Evolutionary conservation across 2,113 vertebrate genomes (phyloP), one percentile per base, ranked within the genome.

Genomic region (Corythoichthys haematopterus): DNA sequence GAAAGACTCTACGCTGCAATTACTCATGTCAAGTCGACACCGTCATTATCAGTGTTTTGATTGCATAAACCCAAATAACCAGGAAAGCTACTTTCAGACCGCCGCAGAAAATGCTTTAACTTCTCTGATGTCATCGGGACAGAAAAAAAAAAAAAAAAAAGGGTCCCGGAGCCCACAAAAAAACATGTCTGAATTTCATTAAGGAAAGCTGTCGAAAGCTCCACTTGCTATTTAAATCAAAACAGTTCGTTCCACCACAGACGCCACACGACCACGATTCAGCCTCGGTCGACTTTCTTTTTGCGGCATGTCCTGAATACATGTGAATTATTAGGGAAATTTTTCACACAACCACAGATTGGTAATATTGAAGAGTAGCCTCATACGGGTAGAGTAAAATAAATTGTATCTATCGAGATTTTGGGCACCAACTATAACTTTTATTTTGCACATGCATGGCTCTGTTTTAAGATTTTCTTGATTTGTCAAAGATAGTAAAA

Each of bases 141-240:
- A 80, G 9, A 43, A 43, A 40, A 40, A 28, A 43, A 43, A 43
- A 40, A 40, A 40, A 40, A 40, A 40, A 75, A 83, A 80, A 65
- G n/a, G 81, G 78, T 79, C 76, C 35, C 62, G 64, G 53, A 47
- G 56, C 66, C 55, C 65, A 70, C 75, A 75, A 69, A 77, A 82
- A 82, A 79, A 55, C 50, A 33, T 5, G 10, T 55, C 52, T 55
- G 52, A 55, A 55, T 55, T 55, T 55, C 52, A 55, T 55, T 55
- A 55, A 12, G 33, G 55, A 36, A 36, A 57, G 13, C 55, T 36
- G 33, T 57, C 5, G 1, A 57, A 57, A 57, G 33, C 20, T 57
- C 12, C 55, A 6, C 55, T 57, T 57, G 5, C 12, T 57, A 15
- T 57, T 57, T 14, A 57, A 57, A 36, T 57, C 13, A 57, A 57